Evolutionary conservation across 2,113 vertebrate species (phyloP).

Genomic region (Cygnus atratus): DNA sequence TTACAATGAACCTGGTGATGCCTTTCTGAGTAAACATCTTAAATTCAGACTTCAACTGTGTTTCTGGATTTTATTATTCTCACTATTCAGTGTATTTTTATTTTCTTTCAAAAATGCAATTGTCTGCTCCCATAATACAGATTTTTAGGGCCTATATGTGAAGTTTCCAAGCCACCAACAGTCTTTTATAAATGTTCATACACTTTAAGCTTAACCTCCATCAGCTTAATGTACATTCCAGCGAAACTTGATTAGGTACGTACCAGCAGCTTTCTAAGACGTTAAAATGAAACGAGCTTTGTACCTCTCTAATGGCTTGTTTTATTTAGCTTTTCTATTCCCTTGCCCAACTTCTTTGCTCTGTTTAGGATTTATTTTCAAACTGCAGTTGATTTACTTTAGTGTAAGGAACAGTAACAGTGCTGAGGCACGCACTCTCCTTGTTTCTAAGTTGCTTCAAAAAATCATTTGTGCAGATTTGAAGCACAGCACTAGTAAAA

Average conservation of each 20-base stretch:
- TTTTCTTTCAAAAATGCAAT: not conserved
- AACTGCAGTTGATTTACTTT: not conserved
- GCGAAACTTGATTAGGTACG: not conserved
- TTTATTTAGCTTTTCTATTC: not conserved
- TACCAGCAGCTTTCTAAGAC: not conserved
- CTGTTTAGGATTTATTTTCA: not conserved
- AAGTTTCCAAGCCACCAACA: not conserved
- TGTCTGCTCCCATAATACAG: not conserved
- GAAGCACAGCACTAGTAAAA: not conserved
- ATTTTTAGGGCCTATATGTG: not conserved
- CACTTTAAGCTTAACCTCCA: not conserved
- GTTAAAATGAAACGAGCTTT: not conserved
- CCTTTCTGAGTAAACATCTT: not conserved
- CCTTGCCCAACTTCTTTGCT: not conserved
- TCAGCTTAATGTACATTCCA: not conserved
- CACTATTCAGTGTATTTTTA: not conserved
- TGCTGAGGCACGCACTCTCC: not conserved
- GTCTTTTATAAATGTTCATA: not conserved
- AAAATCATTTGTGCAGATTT: not conserved
- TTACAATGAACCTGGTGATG: not conserved
- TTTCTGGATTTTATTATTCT: not conserved
- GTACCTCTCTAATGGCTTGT: not conserved
- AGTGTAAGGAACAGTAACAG: not conserved
- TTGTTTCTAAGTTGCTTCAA: not conserved
- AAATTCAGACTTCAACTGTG: not conserved